Evolutionary conservation across 1,140 invertebrate genomes (phyloP), one percentile per base, ranked within the genome.

Genomic region (Drosophila simulans): DNA sequence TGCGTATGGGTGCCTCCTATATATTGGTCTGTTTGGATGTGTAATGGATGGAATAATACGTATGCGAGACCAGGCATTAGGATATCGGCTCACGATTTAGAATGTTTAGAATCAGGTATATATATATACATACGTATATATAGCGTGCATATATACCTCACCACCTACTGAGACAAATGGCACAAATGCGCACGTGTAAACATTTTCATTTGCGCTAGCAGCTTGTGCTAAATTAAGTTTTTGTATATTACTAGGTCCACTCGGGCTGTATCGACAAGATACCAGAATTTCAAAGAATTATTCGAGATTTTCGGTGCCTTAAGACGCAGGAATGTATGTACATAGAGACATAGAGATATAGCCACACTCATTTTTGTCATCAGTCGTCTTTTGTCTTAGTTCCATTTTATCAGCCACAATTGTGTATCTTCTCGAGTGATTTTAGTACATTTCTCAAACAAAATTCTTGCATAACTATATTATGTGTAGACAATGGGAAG

Each of bases 161-260:
- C 48, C 56, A 48, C 43, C 56, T 37, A 58, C 56, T 58, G 56
- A 58, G 56, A 58, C 56, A 58, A 58, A 58, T 68, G 46, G 60
- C 46, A 68, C 46, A 53, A 65, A 54, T 51, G 69, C 62, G 55
- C 56, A 60, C 57, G 66, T 81, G 71, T 78, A 62, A 81, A 81
- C 71, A 81, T 78, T 74, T 78, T 70, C 81, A 81, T 79, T 84
- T 80, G 65, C 85, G 80, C 80, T 60, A 60, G 48, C 74, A 80
- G 77, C 85, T 86, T 68, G 74, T 81, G 82, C 82, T 85, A 85
- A 85, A 85, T 71, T 85, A 86, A 86, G 82, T 85, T 79, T 79
- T 68, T 71, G 84, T 80, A 62, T 85, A 81, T 86, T 86, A 86
- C 82, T 86, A 75, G 82, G 80, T 76, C 76, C 77, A 60, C 65